Evolutionary conservation across 2,113 vertebrate genomes (phyloP), one percentile per base, ranked within the genome.

Genomic region (Aplodontia rufa): DNA sequence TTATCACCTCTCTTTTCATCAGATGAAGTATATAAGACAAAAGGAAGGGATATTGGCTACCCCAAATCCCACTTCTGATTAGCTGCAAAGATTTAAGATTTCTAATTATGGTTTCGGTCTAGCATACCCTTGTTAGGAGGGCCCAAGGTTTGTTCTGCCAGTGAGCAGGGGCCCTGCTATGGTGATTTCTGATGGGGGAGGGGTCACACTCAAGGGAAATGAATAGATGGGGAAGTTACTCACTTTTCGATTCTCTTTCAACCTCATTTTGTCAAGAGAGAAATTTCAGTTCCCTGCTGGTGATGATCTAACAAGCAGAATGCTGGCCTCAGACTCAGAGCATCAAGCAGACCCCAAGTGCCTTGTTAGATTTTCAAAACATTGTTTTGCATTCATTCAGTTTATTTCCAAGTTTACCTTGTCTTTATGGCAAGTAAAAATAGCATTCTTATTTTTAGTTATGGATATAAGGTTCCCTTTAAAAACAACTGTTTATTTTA

Each of bases 401-500:
- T 86, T 88, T 78, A 88, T 81, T 86, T 96, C 81, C 49, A 83
- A 90, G 69, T 95, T 86, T 91, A 89, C 69, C 74, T 96, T 91
- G 35, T 55, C 58, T 82, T 95, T 95, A 42, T 76, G 7, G 40
- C 49, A 88, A 96, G 74, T 71, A 51, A 83, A 96, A 97, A 82
- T 85, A 78, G 66, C 69, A 64, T 92, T 88, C 19, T 58, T 96
- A 79, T 93, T 95, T 95, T 94, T 95, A 82, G 49, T 19, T 79
- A 30, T 69, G 58, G 72, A 62, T 92, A 86, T 82, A 88, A 86
- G 84, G 17, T 47, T 82, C 19, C 19, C 22, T 55, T 96, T 93
- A 76, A 79, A 94, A 96, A 82, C 51, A 78, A 93, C 79, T 93
- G 74, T 78, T 93, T 90, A 92, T 74, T 81, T 84, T 96, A 76